These are phyloP conservation scores for Rhaphigaster nebulosa DNA, from an alignment of 2,888 invertebrate genomes.

Conservation along the genomic window DNA sequence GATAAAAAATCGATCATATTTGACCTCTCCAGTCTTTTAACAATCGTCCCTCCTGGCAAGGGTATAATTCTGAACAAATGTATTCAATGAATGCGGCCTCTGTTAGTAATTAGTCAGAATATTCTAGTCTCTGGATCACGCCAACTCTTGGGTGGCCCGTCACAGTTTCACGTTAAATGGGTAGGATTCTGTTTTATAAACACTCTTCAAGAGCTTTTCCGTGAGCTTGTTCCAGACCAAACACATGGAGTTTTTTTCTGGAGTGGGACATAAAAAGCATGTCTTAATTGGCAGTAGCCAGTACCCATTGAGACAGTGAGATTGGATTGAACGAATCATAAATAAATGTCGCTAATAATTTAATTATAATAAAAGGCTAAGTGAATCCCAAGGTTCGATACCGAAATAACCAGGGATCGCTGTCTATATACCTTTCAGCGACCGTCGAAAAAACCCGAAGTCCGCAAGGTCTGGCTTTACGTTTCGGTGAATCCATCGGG, in stretches of 20 bases:
- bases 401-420: too few relatives aligned
- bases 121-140: neutral
- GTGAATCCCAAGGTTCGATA: too few relatives aligned
- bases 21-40: neutral
- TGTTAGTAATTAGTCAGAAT: constrained; percentile 4
- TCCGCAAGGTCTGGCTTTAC: too few relatives aligned
- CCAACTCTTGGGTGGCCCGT: constrained; percentile 17
- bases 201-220: neutral
- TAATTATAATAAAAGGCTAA: too few relatives aligned
- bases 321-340: too few relatives aligned
- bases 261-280: neutral
- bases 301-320: too few relatives aligned
- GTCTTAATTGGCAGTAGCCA: neutral
- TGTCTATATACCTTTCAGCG: too few relatives aligned
- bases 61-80: neutral
- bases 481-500: too few relatives aligned
- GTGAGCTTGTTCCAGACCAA: neutral
- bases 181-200: neutral
- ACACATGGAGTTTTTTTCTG: neutral
- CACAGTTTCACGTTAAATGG: neutral
- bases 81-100: constrained; percentile 5
- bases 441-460: too few relatives aligned
- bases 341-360: too few relatives aligned
- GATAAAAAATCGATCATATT: neutral
- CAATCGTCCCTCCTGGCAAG: neutral